These are phyloP conservation scores for Ditula angustiorana DNA, from an alignment of 2,888 invertebrate genomes.

Conservation along the genomic window DNA sequence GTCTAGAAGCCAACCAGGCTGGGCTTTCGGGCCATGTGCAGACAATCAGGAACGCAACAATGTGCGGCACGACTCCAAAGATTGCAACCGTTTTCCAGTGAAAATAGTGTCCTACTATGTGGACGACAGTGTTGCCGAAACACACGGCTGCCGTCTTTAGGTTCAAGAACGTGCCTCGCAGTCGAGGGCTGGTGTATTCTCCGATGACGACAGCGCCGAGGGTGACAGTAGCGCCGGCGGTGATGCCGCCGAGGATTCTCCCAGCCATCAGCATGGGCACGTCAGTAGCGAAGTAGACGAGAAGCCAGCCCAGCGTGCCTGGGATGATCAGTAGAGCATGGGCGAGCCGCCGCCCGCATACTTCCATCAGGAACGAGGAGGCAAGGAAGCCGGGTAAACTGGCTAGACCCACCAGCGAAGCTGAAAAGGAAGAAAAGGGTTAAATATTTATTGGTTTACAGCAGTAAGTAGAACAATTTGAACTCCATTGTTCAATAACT, in stretches of 20 bases:
- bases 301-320: conserved; percentile 45
- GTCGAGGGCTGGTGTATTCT: conserved; percentile 49
- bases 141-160: conserved; percentile 45
- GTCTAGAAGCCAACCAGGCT: conserved; percentile 80
- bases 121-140: conserved; percentile 45
- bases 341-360: conserved; percentile 50
- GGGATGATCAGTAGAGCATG: conserved; percentile 47
- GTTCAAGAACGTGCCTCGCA: conserved; percentile 51
- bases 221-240: conserved; percentile 44
- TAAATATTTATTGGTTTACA: no score
- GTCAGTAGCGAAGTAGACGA: conserved; percentile 49
- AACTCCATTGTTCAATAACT: no score
- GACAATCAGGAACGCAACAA: conserved; percentile 46
- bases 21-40: conserved; percentile 83
- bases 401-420: conserved; percentile 54
- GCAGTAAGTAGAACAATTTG: no score
- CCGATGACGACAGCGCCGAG: conserved; percentile 50
- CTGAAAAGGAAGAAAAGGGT: conserved; percentile 43
- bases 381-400: conserved; percentile 55
- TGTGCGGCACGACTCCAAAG: conserved; percentile 37
- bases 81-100: conserved; percentile 52
- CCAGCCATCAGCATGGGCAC: conserved; percentile 49
- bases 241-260: conserved; percentile 47
- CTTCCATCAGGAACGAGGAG: conserved; percentile 56
- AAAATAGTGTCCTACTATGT: conserved; percentile 47